Evolutionary conservation across 2,888 invertebrate genomes (phyloP).

Genomic region (Harpalus rufipes): DNA sequence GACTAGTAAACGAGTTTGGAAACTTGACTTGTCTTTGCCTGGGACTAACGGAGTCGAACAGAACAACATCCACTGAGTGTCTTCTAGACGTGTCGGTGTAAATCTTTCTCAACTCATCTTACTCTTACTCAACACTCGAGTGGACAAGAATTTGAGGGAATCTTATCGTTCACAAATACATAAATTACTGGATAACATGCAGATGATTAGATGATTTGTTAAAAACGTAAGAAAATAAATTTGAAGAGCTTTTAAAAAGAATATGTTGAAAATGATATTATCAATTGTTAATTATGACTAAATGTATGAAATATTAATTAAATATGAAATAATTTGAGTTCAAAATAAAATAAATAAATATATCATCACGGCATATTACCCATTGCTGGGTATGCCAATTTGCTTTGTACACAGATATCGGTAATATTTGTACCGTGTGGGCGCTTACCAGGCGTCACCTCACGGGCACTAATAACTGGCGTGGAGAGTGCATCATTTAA

Average conservation of each 20-base stretch:
- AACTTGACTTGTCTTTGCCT: neutral
- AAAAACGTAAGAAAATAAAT: neutral
- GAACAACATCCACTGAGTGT: neutral
- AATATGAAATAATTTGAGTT: too few relatives aligned
- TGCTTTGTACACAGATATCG: too few relatives aligned
- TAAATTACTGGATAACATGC: neutral
- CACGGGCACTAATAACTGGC: too few relatives aligned
- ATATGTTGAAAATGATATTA: neutral
- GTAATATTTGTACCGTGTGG: too few relatives aligned
- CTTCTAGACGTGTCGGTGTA: slow-evolving; percentile 7
- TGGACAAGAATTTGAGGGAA: neutral
- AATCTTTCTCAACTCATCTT: slow-evolving; percentile 34
- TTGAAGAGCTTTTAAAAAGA: neutral
- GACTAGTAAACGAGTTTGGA: slow-evolving; percentile 30
- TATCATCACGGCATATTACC: too few relatives aligned
- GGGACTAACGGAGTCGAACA: neutral
- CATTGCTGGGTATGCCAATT: too few relatives aligned
- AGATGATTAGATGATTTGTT: slow-evolving; percentile 6
- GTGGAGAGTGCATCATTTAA: too few relatives aligned
- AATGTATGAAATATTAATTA: too few relatives aligned
- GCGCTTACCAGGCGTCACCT: too few relatives aligned
- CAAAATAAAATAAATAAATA: too few relatives aligned
- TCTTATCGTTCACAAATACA: slow-evolving; percentile 6
- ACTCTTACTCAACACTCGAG: slow-evolving; percentile 9
- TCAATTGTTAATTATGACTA: neutral